These are phyloP conservation scores for Rhinoraja longicauda DNA, from an alignment of 2,797 vertebrate species.

Conservation along the genomic window DNA sequence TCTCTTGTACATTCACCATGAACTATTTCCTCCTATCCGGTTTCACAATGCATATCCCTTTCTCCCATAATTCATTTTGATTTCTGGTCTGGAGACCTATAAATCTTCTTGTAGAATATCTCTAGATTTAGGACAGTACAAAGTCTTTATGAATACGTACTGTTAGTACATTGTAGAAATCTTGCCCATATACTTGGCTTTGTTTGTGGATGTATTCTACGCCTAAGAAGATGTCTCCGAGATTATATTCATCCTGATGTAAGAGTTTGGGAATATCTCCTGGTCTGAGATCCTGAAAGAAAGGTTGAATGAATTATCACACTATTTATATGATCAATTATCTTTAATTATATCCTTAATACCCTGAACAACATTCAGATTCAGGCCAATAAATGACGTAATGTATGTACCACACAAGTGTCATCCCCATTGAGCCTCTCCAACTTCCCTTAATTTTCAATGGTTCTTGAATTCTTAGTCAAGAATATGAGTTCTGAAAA, in stretches of 20 bases:
- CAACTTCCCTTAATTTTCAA: background rate
- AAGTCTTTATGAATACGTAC: slow-evolving; percentile 56
- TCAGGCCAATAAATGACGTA: background rate
- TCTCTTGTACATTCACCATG: background rate
- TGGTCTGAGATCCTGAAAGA: slow-evolving; percentile 62
- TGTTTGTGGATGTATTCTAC: slow-evolving; percentile 81
- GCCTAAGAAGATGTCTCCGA: slow-evolving; percentile 85
- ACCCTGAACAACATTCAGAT: background rate
- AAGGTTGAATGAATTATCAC: background rate
- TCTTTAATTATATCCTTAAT: background rate
- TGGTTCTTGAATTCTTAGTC: background rate
- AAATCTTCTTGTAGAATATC: background rate
- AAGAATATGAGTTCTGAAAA: background rate
- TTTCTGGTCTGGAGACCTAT: background rate
- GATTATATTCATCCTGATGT: slow-evolving; percentile 69
- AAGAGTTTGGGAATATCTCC: slow-evolving; percentile 68
- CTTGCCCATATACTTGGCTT: slow-evolving; percentile 56
- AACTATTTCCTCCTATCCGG: background rate
- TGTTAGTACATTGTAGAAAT: slow-evolving; percentile 65
- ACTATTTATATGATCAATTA: background rate
- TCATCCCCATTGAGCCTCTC: background rate
- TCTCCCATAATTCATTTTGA: slow-evolving; percentile 7
- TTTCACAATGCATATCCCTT: background rate
- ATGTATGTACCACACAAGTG: background rate
- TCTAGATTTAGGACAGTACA: background rate